Evolutionary conservation across 2,888 invertebrate genomes (phyloP).

Genomic region (Meandrusa payeni): DNA sequence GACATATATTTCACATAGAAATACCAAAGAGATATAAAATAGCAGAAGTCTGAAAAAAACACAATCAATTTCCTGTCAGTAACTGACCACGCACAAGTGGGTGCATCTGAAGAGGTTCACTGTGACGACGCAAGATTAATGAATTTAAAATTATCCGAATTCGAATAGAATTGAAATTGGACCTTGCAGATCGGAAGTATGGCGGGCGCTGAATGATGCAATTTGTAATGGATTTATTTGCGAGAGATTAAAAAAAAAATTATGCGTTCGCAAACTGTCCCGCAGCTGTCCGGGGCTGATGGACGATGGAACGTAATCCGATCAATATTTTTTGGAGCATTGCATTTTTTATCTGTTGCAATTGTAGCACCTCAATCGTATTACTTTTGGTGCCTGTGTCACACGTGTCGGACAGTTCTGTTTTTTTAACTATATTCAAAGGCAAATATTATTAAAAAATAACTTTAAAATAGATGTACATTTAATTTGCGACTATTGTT

Average conservation of each 20-base stretch:
- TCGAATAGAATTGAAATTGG: conserved; percentile 72
- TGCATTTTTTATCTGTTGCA: conserved; percentile 14
- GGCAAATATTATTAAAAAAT: too few relatives aligned
- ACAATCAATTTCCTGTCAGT: conserved; percentile 77
- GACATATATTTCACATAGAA: too few relatives aligned
- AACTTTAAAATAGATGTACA: too few relatives aligned
- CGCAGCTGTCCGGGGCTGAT: conserved; percentile 61
- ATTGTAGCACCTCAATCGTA: conserved; percentile 20
- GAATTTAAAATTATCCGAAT: conserved; percentile 75
- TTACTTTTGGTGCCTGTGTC: conserved; percentile 8
- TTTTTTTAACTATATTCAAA: too few relatives aligned
- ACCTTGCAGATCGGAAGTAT: conserved; percentile 73
- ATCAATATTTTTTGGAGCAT: conserved; percentile 56
- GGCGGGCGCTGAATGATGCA: conserved; percentile 62
- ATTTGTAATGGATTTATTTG: conserved; percentile 65
- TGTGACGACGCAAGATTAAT: conserved; percentile 66
- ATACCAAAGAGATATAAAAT: conserved; percentile 20
- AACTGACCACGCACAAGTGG: conserved; percentile 77
- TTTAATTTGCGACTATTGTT: too few relatives aligned
- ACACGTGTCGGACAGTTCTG: too few relatives aligned
- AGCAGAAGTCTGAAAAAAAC: conserved; percentile 35
- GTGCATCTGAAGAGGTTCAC: conserved; percentile 46
- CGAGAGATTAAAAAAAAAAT: conserved; percentile 52
- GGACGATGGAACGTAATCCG: conserved; percentile 60
- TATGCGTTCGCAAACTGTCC: conserved; percentile 60